Evolutionary conservation across 2,888 invertebrate genomes (phyloP).

Genomic region (Apoderus coryli): DNA sequence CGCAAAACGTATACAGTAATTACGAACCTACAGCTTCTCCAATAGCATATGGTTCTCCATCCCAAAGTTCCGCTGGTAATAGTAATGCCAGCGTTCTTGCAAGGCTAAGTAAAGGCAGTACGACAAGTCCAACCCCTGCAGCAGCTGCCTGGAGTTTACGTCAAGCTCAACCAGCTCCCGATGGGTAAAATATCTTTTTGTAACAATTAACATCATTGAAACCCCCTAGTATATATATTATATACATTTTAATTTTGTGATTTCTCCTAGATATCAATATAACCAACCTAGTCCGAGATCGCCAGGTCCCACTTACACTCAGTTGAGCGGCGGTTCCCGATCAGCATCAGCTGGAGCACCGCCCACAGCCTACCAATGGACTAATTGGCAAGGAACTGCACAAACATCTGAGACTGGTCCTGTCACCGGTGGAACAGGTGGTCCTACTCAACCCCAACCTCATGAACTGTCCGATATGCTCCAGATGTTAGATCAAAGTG

Average conservation of each 20-base stretch:
- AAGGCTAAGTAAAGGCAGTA: slow-evolving; percentile 51
- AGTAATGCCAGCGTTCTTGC: slow-evolving; percentile 43
- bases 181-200: no score
- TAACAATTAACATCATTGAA: no score
- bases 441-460: slow-evolving; percentile 53
- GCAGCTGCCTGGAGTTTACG: slow-evolving; percentile 50
- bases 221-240: no score
- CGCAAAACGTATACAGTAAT: slow-evolving; percentile 53
- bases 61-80: slow-evolving; percentile 45
- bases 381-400: slow-evolving; percentile 27
- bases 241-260: no score
- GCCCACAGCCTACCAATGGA: slow-evolving; percentile 29
- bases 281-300: slow-evolving; percentile 63
- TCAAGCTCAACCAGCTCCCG: slow-evolving; percentile 49
- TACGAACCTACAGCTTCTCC: slow-evolving; percentile 70
- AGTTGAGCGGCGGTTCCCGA: slow-evolving; percentile 49
- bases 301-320: slow-evolving; percentile 75
- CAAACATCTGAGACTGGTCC: slow-evolving; percentile 32
- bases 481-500: slow-evolving; percentile 73
- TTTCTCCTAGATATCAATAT: slow-evolving; percentile 51
- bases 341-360: slow-evolving; percentile 17
- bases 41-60: slow-evolving; percentile 45
- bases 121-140: slow-evolving; percentile 57
- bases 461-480: slow-evolving; percentile 85
- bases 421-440: slow-evolving; percentile 36